Percentiles rank a stretch among this genome's conserved stretches.
Conservation (phyloP, 2,888 invertebrate species). For the Hypolimnas misippus region DNA sequence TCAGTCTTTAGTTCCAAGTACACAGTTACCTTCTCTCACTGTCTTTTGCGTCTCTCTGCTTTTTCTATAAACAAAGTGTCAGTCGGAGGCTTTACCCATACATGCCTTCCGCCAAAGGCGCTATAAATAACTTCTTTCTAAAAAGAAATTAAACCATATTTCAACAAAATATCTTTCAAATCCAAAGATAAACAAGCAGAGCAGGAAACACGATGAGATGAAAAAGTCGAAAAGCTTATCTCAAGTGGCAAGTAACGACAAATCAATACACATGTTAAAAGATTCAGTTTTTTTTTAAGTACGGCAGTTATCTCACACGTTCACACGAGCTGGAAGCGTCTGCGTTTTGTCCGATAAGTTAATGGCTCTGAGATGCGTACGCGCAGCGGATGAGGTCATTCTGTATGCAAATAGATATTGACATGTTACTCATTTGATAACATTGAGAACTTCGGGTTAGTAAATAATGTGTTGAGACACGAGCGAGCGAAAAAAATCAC, state of each 20-base stretch:
- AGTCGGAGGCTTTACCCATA: no score
- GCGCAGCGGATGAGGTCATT: conserved; percentile 30
- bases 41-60: no score
- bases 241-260: conserved; percentile 37
- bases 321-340: conserved; percentile 66
- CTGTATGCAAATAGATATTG: conserved; percentile 15
- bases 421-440: background rate
- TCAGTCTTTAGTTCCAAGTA: no score
- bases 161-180: background rate
- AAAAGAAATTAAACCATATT: background rate
- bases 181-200: background rate
- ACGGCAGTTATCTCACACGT: conserved; percentile 57
- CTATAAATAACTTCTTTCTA: background rate
- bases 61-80: no score
- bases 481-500: no score
- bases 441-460: background rate
- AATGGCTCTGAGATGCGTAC: conserved; percentile 38
- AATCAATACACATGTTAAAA: conserved; percentile 41
- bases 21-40: no score
- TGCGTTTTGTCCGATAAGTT: conserved; percentile 59
- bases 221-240: conserved; percentile 18
- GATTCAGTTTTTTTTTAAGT: conserved; percentile 29
- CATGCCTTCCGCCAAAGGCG: no score
- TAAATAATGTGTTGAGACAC: background rate
- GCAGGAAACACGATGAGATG: background rate